Base-by-base conservation (phyloP, 2,797 vertebrate species). In the Pseudocheirus occidentalis region DNA sequence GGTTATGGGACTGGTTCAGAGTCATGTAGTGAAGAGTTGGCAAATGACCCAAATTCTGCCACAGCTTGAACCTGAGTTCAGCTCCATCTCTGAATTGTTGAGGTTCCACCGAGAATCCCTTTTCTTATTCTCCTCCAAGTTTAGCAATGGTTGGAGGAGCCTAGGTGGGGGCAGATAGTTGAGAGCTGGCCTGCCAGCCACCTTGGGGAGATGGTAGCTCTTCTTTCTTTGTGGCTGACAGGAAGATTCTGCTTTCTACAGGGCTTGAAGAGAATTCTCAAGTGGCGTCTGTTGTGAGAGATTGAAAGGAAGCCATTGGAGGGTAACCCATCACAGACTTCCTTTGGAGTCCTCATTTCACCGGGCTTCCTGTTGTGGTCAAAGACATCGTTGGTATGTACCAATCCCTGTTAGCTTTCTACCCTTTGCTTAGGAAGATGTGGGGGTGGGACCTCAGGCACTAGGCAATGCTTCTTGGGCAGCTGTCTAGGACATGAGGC, bases 231-330 rank as follows among this genome's bases (percentile, higher is more conserved):
- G 13, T 90, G 90, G 95, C 55, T 95, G 96, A 95, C n/a, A 57
- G 31, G 2, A 50, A 92, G 57, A 56, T 73, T 93, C 95, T 92
- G 34, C 81, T 97, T 40, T 95, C 95, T 91, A 92, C 57, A 96
- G 98, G 93, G 34, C 59, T 55, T 81, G 92, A 97, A 91, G 92
- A 95, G 87, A 90, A 90, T 92, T 46, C 46, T 24, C 93, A 57
- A 40, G 54, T 90, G n/a, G 46, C 29, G 55, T 0, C 10, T 55
- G 12, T 34, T 93, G 87, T 91, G 54, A 93, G 92, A 95, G 94
- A 62, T 62, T 95, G 81, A 89, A 92, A 96, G 57, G 93, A 93
- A 93, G 66, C 40, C 55, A 10, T 46, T 13, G 9, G 24, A 87
- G 40, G 73, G 62, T 91, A 57, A 6, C 52, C 73, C 0, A 24